Conservation (phyloP, 2,797 vertebrate genomes). For the Parauchenoglanis punctatus region DNA sequence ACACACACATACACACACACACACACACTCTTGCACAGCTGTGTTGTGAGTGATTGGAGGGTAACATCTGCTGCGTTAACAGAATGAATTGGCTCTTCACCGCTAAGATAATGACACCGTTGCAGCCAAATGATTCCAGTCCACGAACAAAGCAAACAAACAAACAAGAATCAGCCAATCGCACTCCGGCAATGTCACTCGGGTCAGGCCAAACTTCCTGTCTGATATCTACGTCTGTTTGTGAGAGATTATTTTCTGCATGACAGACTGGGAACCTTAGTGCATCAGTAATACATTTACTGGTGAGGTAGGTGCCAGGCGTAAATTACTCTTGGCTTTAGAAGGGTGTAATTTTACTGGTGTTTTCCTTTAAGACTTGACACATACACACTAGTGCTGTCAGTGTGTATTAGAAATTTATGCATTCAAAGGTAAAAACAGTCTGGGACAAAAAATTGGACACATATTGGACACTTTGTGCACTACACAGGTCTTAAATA, state of each 20-base stretch:
- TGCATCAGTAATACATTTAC: slow-evolving; percentile 24
- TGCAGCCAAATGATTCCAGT: slow-evolving; percentile 68
- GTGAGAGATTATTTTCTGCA: slow-evolving; percentile 34
- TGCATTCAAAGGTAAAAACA: neutral
- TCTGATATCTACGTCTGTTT: slow-evolving; percentile 34
- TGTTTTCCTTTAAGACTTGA: slow-evolving; percentile 27
- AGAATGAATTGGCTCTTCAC: slow-evolving; percentile 70
- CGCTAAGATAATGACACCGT: slow-evolving; percentile 70
- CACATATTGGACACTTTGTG: neutral
- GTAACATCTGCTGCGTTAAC: slow-evolving; percentile 77
- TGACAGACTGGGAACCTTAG: slow-evolving; percentile 11
- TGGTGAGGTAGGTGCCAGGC: slow-evolving; percentile 4
- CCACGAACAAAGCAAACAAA: slow-evolving; percentile 52
- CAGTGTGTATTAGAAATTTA: neutral
- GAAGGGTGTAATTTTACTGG: slow-evolving; percentile 35
- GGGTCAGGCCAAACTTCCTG: slow-evolving; percentile 66
- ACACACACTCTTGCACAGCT: slow-evolving; percentile 58
- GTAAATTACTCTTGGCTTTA: slow-evolving; percentile 29
- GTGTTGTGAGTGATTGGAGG: slow-evolving; percentile 70
- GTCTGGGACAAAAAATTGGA: no score
- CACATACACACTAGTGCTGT: neutral
- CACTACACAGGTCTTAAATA: neutral
- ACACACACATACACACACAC: slow-evolving; percentile 30
- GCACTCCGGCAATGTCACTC: slow-evolving; percentile 72
- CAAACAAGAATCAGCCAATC: slow-evolving; percentile 70